A percentile compares a stretch with the other conserved stretches of the same genome.
Conservation (phyloP, 2,888 invertebrate species). For the Caenorhabditis becei region DNA sequence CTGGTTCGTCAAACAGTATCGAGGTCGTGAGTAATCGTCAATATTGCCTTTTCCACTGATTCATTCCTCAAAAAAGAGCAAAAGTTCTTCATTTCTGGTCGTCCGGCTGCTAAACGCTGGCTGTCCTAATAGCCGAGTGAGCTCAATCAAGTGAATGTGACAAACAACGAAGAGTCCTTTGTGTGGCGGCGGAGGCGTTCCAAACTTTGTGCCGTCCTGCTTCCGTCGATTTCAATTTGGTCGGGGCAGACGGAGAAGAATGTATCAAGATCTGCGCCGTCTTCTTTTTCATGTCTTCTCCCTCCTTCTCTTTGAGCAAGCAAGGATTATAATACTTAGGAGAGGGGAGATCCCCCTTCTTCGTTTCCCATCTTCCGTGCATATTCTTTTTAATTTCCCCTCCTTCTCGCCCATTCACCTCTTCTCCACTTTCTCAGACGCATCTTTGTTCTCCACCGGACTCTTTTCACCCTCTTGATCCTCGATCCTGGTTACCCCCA, state of each 20-base stretch:
- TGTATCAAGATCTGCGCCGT: conserved; percentile 49
- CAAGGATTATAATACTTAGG: conserved; percentile 60
- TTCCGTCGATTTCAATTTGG: conserved; percentile 43
- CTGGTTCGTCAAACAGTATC: conserved; percentile 1
- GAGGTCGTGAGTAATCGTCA: conserved; percentile 16
- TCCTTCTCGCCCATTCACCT: conserved; percentile 5
- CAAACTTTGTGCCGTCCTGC: conserved; percentile 21
- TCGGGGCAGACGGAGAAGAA: conserved; percentile 24
- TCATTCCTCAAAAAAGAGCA: conserved; percentile 3
- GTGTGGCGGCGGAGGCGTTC: conserved; percentile 22
- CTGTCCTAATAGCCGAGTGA: conserved; percentile 24
- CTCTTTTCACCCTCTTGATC: conserved; percentile 12
- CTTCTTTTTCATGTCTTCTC: conserved; percentile 31
- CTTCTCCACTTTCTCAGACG: conserved; percentile 7
- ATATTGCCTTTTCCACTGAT: background rate
- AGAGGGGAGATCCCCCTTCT: conserved; percentile 33
- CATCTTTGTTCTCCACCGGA: conserved; percentile 10
- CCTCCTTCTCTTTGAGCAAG: conserved; percentile 33
- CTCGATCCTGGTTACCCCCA: conserved; percentile 13
- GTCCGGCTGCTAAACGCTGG: conserved; percentile 1
- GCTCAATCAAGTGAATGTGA: conserved; percentile 51
- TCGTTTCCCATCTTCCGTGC: background rate
- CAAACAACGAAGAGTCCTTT: conserved; percentile 43
- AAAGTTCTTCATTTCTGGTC: conserved; percentile 1
- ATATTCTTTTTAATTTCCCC: conserved; percentile 28